Evolutionary conservation across 2,797 vertebrate genomes (phyloP).

Genomic region (Alauda arvensis): DNA sequence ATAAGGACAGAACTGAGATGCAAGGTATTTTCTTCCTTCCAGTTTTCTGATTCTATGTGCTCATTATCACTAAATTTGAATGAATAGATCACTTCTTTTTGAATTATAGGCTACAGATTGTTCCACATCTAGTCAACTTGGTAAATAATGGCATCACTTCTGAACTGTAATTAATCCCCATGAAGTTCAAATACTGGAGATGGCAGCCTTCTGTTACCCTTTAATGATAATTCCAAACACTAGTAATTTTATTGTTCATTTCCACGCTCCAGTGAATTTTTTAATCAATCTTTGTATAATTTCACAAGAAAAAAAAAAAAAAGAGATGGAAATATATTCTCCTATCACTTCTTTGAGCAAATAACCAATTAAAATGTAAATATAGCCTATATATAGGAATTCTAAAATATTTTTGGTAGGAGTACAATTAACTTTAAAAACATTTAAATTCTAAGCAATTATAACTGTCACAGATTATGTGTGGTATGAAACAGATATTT

Average conservation of each 20-base stretch:
- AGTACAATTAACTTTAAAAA: not conserved
- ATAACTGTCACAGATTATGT: not conserved
- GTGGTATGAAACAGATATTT: not conserved
- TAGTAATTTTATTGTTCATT: not conserved
- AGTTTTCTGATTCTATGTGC: not conserved
- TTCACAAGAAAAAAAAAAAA: not conserved
- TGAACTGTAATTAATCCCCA: not conserved
- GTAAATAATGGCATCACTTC: not conserved
- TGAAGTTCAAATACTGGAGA: not conserved
- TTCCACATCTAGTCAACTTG: not conserved
- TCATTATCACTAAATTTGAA: not conserved
- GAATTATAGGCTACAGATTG: not conserved
- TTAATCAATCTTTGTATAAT: not conserved
- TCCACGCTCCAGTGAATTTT: not conserved
- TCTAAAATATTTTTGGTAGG: not conserved
- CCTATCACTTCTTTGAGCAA: not conserved
- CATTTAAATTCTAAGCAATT: not conserved
- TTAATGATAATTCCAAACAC: not conserved
- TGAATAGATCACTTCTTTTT: not conserved
- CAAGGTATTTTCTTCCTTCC: not conserved
- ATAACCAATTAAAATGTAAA: not conserved
- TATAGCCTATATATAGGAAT: not conserved
- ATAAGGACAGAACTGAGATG: not conserved
- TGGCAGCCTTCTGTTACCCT: not conserved
- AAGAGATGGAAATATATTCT: not conserved